Percentiles rank a stretch among this genome's conserved stretches.
Conservation (phyloP, 2,113 vertebrate species). For the Cheilinus undulatus region DNA sequence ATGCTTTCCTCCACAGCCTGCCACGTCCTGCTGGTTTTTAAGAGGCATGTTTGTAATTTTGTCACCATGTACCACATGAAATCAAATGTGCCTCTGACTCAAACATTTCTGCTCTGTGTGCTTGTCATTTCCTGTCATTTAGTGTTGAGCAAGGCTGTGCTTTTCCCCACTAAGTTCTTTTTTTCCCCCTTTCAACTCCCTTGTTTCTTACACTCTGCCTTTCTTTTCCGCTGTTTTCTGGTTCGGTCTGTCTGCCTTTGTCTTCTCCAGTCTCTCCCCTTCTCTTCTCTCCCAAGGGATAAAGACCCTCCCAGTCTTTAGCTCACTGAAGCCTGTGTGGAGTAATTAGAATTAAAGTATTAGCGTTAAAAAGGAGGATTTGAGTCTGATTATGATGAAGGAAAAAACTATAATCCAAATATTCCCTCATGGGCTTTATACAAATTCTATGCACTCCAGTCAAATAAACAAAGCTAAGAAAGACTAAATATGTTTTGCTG, state of each 20-base stretch:
- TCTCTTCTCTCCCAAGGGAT: conserved; percentile 46
- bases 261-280: conserved; percentile 25
- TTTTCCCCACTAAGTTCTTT: background rate
- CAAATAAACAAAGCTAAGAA: conserved; percentile 31
- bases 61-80: background rate
- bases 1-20: background rate
- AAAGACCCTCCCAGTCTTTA: conserved; percentile 57
- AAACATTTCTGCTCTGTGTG: conserved; percentile 1
- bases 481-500: conserved; percentile 24
- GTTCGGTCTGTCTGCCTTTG: conserved; percentile 38
- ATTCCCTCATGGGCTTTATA: conserved; percentile 48
- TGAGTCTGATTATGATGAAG: conserved; percentile 68
- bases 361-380: conserved; percentile 76
- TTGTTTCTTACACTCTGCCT: conserved; percentile 13
- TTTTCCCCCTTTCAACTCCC: background rate
- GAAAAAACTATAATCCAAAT: conserved; percentile 70
- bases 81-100: background rate
- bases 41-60: conserved; percentile 15
- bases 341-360: conserved; percentile 80
- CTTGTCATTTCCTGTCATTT: conserved; percentile 17
- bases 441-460: conserved; percentile 21
- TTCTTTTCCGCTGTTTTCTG: conserved; percentile 12
- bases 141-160: background rate
- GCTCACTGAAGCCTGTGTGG: conserved; percentile 66
- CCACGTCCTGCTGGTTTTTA: background rate